These are phyloP conservation scores for Cerastoderma edule DNA, from an alignment of 2,888 invertebrate genomes.

Conservation along the genomic window DNA sequence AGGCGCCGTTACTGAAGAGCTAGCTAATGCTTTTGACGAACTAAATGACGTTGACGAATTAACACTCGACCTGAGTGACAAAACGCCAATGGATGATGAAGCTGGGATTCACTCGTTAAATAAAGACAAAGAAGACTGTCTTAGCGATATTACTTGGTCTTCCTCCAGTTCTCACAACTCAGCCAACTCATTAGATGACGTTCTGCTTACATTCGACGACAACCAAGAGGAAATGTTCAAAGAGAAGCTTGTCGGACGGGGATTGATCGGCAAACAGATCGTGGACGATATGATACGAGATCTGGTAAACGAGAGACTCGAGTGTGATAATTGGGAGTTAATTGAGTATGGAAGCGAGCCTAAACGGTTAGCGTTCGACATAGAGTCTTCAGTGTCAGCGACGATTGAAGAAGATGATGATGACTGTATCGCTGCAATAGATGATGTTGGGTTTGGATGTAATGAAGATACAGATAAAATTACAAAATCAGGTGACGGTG, in stretches of 20 bases:
- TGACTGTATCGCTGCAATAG: background rate
- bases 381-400: background rate
- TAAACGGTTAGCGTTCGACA: background rate
- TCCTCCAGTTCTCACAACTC: too few relatives aligned
- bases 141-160: too few relatives aligned
- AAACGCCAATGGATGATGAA: too few relatives aligned
- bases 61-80: too few relatives aligned
- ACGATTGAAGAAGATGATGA: background rate
- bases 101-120: background rate
- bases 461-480: background rate
- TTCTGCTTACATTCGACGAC: constrained; percentile 10
- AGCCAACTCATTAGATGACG: constrained; percentile 8
- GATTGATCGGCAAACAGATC: constrained; percentile 3
- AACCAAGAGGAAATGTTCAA: constrained; percentile 15
- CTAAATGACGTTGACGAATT: too few relatives aligned
- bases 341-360: background rate
- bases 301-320: constrained; percentile 13
- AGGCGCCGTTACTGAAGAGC: too few relatives aligned
- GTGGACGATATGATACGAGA: constrained; percentile 20
- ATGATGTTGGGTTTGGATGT: background rate
- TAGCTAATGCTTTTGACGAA: too few relatives aligned
- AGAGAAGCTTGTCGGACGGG: constrained; percentile 2
- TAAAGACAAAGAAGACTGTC: background rate
- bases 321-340: background rate
- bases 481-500: background rate